These are phyloP conservation scores for Grus americana DNA, from an alignment of 2,113 vertebrate genomes.

Conservation along the genomic window DNA sequence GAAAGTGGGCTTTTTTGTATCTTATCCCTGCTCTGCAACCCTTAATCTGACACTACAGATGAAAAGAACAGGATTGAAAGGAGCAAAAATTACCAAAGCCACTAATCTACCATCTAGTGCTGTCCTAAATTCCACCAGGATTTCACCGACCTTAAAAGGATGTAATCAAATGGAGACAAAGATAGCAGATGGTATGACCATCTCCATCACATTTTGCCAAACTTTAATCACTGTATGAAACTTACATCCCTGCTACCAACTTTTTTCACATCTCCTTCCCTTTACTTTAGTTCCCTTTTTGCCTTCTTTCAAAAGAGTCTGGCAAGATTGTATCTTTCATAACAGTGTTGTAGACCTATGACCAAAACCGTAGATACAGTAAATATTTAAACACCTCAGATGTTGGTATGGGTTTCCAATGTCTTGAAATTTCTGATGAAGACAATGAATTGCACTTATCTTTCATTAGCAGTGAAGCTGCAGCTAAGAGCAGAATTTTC, in stretches of 20 bases:
- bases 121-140: not conserved
- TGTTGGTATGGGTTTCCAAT: not conserved
- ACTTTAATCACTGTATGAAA: not conserved
- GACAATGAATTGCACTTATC: not conserved
- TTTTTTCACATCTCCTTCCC: not conserved
- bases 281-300: not conserved
- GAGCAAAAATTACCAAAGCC: not conserved
- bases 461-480: not conserved
- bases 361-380: not conserved
- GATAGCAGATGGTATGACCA: not conserved
- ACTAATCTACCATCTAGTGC: too few relatives aligned
- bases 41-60: not conserved
- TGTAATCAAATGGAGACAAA: not conserved
- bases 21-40: not conserved
- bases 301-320: not conserved
- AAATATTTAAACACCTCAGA: not conserved
- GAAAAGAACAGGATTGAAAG: not conserved
- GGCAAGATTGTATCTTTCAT: accelerated
- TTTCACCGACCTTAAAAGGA: not conserved
- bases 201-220: not conserved
- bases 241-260: not conserved
- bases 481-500: not conserved
- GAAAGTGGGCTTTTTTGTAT: not conserved
- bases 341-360: not conserved
- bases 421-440: not conserved